A percentile compares a stretch with the other conserved stretches of the same genome.
Evolutionary conservation across 2,113 vertebrate genomes (phyloP).

Genomic region (Callipepla squamata): DNA sequence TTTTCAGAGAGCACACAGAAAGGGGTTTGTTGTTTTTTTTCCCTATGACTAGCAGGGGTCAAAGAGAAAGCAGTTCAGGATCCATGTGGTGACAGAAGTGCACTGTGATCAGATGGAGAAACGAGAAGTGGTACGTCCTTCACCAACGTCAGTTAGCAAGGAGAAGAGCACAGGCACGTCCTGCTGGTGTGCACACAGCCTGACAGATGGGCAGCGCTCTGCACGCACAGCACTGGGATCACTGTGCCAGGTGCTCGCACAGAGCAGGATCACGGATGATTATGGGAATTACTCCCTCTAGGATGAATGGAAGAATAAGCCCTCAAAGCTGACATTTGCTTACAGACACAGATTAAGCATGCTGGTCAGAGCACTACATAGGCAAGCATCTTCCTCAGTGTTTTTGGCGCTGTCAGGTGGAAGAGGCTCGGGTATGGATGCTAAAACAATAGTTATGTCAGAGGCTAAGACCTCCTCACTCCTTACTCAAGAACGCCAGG

Average conservation of each 20-base stretch:
- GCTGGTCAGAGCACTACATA: not conserved
- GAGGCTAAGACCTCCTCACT: no score
- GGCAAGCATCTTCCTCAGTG: not conserved
- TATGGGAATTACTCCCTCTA: not conserved
- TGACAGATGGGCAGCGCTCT: fast-evolving
- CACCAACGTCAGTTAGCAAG: not conserved
- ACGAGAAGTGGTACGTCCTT: not conserved
- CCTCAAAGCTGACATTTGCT: not conserved
- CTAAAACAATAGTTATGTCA: no score
- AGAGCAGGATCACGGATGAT: not conserved
- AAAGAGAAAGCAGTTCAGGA: not conserved
- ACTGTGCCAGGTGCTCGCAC: not conserved
- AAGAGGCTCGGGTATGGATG: not conserved
- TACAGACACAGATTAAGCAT: not conserved
- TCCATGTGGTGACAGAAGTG: not conserved
- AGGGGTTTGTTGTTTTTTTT: no score
- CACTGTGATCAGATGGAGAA: not conserved
- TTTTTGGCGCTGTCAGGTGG: not conserved
- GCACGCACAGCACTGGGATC: no score
- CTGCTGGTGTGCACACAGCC: not conserved
- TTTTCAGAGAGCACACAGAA: not conserved
- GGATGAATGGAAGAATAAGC: not conserved
- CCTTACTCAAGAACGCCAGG: no score
- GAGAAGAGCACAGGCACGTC: fast-evolving
- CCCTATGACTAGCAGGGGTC: not conserved